Evolutionary conservation across 2,888 invertebrate species (phyloP).

Genomic region (Argyra leucocephala): DNA sequence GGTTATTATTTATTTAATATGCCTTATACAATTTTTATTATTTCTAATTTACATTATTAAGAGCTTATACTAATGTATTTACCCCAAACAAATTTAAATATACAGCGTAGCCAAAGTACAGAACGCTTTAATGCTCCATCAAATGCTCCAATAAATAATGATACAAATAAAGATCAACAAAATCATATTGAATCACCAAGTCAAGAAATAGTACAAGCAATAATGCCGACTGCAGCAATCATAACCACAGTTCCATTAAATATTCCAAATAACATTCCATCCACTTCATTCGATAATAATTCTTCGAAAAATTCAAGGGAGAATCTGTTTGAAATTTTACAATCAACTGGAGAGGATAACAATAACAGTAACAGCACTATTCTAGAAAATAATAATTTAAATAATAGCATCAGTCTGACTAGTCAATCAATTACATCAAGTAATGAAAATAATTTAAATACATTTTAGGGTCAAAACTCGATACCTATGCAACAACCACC

Average conservation of each 20-base stretch:
- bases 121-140: constrained; percentile 34
- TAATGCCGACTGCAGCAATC: constrained; percentile 12
- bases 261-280: constrained; percentile 16
- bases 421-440: constrained; percentile 25
- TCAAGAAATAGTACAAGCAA: constrained; percentile 23
- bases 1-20: too few relatives aligned
- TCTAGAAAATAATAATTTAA: constrained; percentile 22
- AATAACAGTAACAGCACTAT: constrained; percentile 19
- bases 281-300: constrained; percentile 12
- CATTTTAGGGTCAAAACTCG: background rate
- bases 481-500: constrained; percentile 25
- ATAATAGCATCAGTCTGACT: background rate
- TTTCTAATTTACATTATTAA: too few relatives aligned
- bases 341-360: constrained; percentile 22
- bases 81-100: constrained; percentile 44
- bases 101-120: constrained; percentile 43
- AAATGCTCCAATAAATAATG: constrained; percentile 20
- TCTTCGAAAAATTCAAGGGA: constrained; percentile 14
- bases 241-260: constrained; percentile 13
- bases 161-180: constrained; percentile 26
- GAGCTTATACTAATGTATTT: too few relatives aligned
- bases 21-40: too few relatives aligned
- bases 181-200: constrained; percentile 25
- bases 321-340: constrained; percentile 12
- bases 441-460: constrained; percentile 27